These are phyloP conservation scores for Philereme transversata DNA, from an alignment of 2,888 invertebrate genomes.

Conservation along the genomic window DNA sequence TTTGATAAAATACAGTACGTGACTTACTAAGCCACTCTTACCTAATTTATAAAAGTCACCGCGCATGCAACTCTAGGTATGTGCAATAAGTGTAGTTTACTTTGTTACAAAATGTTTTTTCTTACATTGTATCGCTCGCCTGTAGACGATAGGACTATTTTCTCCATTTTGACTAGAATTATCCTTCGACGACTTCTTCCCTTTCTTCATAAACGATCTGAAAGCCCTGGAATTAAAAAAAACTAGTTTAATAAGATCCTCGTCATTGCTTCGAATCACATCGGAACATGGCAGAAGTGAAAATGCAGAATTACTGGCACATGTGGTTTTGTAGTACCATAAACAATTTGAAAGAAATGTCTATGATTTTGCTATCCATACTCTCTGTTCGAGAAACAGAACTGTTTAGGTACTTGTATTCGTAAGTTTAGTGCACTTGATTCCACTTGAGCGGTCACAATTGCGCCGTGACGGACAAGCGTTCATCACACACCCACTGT, in stretches of 20 bases:
- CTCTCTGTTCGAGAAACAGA: too few species aligned
- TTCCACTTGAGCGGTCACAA: conserved; percentile 74
- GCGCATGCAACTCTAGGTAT: too few species aligned
- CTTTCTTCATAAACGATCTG: conserved; percentile 79
- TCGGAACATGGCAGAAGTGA: too few species aligned
- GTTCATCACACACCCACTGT: conserved; percentile 52
- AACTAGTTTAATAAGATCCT: not conserved
- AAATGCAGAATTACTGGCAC: too few species aligned
- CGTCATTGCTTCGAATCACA: too few species aligned
- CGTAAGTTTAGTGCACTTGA: conserved; percentile 75
- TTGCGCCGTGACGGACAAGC: conserved; percentile 63
- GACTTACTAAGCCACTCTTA: too few species aligned
- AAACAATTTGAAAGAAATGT: too few species aligned
- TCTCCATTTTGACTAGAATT: conserved; percentile 65
- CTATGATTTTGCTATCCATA: too few species aligned
- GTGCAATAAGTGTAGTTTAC: not conserved
- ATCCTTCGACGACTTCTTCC: conserved; percentile 59
- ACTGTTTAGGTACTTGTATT: conserved; percentile 38
- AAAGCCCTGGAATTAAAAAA: conserved; percentile 70
- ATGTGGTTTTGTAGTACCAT: too few species aligned
- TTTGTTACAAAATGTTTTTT: conserved; percentile 12
- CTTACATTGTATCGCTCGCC: conserved; percentile 76
- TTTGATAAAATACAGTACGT: too few species aligned
- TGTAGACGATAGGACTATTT: conserved; percentile 68
- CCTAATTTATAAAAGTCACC: too few species aligned